Conservation (phyloP, 2,888 invertebrate species). For the Leuctra nigra region DNA sequence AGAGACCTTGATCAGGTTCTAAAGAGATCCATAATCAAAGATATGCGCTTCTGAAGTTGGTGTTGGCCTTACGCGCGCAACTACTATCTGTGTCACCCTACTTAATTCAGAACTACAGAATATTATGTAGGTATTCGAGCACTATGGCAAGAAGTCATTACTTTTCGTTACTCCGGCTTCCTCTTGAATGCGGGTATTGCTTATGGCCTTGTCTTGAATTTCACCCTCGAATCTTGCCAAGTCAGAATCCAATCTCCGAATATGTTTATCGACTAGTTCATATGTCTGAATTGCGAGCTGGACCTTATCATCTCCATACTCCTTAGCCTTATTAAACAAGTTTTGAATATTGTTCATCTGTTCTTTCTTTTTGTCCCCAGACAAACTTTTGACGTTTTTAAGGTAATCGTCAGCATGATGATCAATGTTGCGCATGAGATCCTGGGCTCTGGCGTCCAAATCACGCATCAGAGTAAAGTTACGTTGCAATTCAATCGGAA, state of each 20-base stretch:
- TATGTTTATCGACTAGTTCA: constrained; percentile 97
- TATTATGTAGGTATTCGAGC: no score
- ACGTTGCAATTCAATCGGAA: constrained; percentile 89
- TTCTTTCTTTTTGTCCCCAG: constrained; percentile 73
- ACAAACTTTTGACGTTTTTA: constrained; percentile 61
- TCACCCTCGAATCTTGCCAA: constrained; percentile 94
- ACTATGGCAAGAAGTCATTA: no score
- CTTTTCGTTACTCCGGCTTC: constrained; percentile 52
- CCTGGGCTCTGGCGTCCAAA: constrained; percentile 83
- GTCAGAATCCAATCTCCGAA: constrained; percentile 91
- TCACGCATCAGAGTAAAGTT: constrained; percentile 96
- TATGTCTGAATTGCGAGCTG: constrained; percentile 97
- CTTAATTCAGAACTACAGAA: no score
- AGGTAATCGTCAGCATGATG: constrained; percentile 76
- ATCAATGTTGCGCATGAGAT: constrained; percentile 79
- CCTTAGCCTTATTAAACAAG: constrained; percentile 88
- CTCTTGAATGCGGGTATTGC: constrained; percentile 63
- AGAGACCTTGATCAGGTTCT: no score
- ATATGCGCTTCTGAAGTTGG: no score
- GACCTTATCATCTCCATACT: constrained; percentile 96
- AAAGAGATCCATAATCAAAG: no score
- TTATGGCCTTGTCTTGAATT: constrained; percentile 89
- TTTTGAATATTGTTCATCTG: constrained; percentile 78
- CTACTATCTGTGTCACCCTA: no score
- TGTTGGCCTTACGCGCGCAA: no score